Conservation (phyloP, 2,888 invertebrate species). For the Argyresthia albistria region DNA sequence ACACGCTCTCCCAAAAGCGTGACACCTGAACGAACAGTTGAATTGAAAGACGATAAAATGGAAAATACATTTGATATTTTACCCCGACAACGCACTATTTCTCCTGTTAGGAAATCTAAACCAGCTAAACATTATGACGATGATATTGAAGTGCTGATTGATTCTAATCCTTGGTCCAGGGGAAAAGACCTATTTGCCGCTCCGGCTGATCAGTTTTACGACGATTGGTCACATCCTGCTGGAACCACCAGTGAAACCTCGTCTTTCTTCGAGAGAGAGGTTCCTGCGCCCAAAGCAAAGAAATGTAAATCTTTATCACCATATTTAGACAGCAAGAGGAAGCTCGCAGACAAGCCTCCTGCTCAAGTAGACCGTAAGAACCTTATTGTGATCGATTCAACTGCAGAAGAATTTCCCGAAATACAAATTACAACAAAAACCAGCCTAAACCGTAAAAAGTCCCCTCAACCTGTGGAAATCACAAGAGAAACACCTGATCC, state of each 20-base stretch:
- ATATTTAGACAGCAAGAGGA: conserved; percentile 30
- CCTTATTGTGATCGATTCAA: conserved; percentile 57
- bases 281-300: conserved; percentile 23
- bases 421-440: conserved; percentile 59
- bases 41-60: conserved; percentile 16
- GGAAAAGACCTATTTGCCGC: neutral
- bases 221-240: conserved; percentile 3
- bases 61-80: conserved; percentile 12
- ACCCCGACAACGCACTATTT: neutral
- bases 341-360: conserved; percentile 27
- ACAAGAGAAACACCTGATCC: conserved; percentile 22
- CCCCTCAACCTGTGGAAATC: conserved; percentile 34
- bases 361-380: conserved; percentile 41
- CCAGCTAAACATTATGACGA: neutral
- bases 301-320: conserved; percentile 48
- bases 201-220: neutral
- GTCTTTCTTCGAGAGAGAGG: conserved; percentile 24
- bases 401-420: conserved; percentile 59
- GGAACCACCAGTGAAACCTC: conserved; percentile 16
- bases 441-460: conserved; percentile 42
- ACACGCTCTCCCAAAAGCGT: conserved; percentile 33
- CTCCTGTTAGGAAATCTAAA: neutral
- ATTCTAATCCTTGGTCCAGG: neutral
- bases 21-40: conserved; percentile 33
- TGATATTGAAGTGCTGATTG: neutral